Evolutionary conservation across 2,113 vertebrate genomes (phyloP), one percentile per base, ranked within the genome.

Genomic region (Falcunculus frontatus): DNA sequence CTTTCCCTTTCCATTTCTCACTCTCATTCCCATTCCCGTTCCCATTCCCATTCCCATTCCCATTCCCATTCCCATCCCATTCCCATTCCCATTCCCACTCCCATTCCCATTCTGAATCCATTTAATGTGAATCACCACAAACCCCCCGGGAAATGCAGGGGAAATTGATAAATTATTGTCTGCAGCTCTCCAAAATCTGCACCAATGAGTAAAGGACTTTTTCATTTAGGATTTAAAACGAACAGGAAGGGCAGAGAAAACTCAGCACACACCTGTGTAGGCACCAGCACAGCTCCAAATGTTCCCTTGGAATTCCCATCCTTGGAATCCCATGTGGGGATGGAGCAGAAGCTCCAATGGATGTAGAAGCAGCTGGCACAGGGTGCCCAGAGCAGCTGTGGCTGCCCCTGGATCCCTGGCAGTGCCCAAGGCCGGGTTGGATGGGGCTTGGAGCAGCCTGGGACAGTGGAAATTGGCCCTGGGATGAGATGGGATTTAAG

Each of bases 321-420:
- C n/a, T n/a, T n/a, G n/a, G n/a, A 42, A 46, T 0, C 8, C 49
- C 29, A 0, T 13, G 2, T 2, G 59, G 72, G 52, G 30, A 16
- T 2, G 50, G 6, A 23, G 50, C 2, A 30, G 41, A 4, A 30
- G 65, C 44, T n/a, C 30, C 56, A 16, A 0, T 14, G 35, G 65
- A 62, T 35, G n/a, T 1, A 7, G 47, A 25, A 46, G 11, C 23
- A 11, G 7, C 41, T 41, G 74, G 74, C 56, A 16, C 16, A 27
- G 70, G 27, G 2, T 77, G 3, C 17, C 44, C 73, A 59, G 63
- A 44, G 37, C 11, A 37, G 72, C 70, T 67, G 83, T 2, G 60
- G 83, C 60, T 57, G 70, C 35, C 35, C 52, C 52, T 29, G 81
- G 39, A 50, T 50, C 72, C 62, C 52, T 86, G 83, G 62, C 0